These are phyloP conservation scores for Anas bernieri DNA, from an alignment of 2,797 vertebrate genomes.

Conservation along the genomic window DNA sequence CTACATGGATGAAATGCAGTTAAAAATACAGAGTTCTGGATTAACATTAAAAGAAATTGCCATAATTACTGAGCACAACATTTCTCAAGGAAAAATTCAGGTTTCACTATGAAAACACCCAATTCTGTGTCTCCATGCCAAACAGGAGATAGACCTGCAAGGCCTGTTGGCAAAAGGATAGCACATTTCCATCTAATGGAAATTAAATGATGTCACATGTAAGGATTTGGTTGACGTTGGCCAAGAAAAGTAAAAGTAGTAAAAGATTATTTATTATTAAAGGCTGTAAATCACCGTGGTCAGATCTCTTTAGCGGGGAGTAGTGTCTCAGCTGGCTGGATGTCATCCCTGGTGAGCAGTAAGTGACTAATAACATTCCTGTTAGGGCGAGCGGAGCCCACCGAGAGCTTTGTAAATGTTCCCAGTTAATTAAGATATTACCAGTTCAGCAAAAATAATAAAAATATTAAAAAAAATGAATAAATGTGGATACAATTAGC, in stretches of 20 bases:
- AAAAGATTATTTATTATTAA: not conserved
- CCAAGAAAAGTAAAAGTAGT: not conserved
- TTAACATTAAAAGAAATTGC: not conserved
- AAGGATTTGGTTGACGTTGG: not conserved
- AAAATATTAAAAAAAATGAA: not conserved
- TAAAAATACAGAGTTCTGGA: not conserved
- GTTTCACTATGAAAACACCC: not conserved
- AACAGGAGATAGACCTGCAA: not conserved
- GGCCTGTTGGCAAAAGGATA: not conserved
- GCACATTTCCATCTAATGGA: not conserved
- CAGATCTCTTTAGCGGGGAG: not conserved
- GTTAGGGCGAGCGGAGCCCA: not conserved
- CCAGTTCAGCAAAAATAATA: not conserved
- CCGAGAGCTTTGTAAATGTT: not conserved
- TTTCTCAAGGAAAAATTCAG: not conserved
- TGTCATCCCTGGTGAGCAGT: not conserved
- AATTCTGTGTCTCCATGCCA: not conserved
- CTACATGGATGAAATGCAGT: not conserved
- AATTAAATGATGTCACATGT: not conserved
- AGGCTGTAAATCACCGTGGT: not conserved
- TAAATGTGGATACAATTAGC: not conserved
- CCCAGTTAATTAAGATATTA: conserved; percentile 3
- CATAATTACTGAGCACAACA: rapidly evolving
- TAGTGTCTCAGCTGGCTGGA: not conserved
- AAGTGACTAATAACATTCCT: not conserved